Evolutionary conservation across 2,888 invertebrate species (phyloP).

Genomic region (Melinopterus prodromus): DNA sequence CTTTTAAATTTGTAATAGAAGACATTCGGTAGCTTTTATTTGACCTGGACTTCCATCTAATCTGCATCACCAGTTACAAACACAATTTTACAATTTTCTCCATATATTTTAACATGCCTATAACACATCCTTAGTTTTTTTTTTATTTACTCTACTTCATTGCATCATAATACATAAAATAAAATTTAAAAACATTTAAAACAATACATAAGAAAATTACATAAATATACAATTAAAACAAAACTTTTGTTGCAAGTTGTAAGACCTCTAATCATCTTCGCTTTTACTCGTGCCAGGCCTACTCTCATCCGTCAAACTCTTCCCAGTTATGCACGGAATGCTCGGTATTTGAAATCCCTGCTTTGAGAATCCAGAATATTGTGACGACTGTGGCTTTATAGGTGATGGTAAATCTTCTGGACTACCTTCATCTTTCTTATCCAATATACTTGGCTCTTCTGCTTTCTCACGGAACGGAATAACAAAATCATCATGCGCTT

Average conservation of each 20-base stretch:
- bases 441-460: conserved; percentile 23
- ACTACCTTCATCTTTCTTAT: conserved; percentile 27
- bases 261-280: neutral
- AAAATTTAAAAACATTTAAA: conserved; percentile 17
- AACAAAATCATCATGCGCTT: conserved; percentile 39
- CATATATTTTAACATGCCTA: too few relatives aligned
- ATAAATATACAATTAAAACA: neutral
- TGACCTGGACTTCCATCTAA: too few relatives aligned
- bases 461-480: conserved; percentile 28
- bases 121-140: neutral
- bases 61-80: too few relatives aligned
- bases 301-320: conserved; percentile 36
- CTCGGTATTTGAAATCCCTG: conserved; percentile 70
- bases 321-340: conserved; percentile 72
- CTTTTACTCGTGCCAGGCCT: conserved; percentile 11
- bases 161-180: conserved; percentile 20
- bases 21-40: too few relatives aligned
- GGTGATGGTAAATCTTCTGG: conserved; percentile 35
- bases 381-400: conserved; percentile 51
- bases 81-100: too few relatives aligned
- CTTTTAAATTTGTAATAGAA: too few relatives aligned
- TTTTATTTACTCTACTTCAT: conserved; percentile 12
- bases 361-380: conserved; percentile 69
- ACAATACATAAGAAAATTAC: conserved; percentile 9
- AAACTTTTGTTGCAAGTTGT: conserved; percentile 8